Evolutionary conservation across 1,140 invertebrate species (phyloP).

Genomic region (Drosophila nigromelanica): DNA sequence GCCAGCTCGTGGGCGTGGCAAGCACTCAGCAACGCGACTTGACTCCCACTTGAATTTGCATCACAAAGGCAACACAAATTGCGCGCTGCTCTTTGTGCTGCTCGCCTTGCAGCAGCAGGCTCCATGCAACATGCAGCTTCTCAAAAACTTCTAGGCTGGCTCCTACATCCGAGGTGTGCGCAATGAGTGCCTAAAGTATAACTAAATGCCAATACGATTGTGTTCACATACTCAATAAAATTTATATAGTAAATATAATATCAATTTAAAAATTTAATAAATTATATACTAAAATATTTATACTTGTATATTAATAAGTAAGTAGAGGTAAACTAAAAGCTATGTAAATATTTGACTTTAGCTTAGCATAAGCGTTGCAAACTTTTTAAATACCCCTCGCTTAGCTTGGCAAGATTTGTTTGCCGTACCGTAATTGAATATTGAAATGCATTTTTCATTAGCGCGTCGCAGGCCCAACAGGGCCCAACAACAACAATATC

Average conservation of each 20-base stretch:
- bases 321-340: too few relatives aligned
- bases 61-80: slow-evolving; percentile 80
- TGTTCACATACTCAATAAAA: too few relatives aligned
- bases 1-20: slow-evolving; percentile 62
- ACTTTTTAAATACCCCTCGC: slow-evolving; percentile 29
- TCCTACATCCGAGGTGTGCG: slow-evolving; percentile 30
- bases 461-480: slow-evolving; percentile 42
- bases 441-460: slow-evolving; percentile 82
- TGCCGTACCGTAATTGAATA: slow-evolving; percentile 74
- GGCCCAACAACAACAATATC: slow-evolving; percentile 27
- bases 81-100: slow-evolving; percentile 75
- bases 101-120: slow-evolving; percentile 9
- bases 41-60: slow-evolving; percentile 82
- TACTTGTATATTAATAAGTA: too few relatives aligned
- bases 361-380: not conserved
- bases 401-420: slow-evolving; percentile 44
- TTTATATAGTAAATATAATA: too few relatives aligned
- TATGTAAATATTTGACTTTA: too few relatives aligned
- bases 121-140: slow-evolving; percentile 41
- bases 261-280: too few relatives aligned
- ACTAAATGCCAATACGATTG: too few relatives aligned
- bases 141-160: slow-evolving; percentile 44
- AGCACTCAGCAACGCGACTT: slow-evolving; percentile 66
- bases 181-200: not conserved
- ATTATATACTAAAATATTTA: too few relatives aligned